Evolutionary conservation across 1,140 invertebrate genomes (phyloP), one percentile per base, ranked within the genome.

Genomic region (Physella acuta): DNA sequence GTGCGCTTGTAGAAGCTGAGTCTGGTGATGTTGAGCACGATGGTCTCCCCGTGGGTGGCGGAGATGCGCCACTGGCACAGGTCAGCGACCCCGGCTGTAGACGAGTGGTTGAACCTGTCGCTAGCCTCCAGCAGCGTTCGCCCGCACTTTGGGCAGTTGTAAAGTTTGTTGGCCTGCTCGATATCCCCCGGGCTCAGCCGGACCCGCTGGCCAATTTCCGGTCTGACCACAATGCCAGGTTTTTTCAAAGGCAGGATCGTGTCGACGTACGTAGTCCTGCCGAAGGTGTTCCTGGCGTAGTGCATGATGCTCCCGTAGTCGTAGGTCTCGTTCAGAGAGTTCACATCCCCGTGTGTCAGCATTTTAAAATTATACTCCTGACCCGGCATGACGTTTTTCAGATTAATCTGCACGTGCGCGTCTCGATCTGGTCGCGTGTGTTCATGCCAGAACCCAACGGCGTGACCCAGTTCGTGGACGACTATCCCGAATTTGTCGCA

Each of bases 401-500:
- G 76, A 20, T 80, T 79, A 58, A 84, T 84, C 78, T 94, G 91
- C 39, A 97, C 94, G 73, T 86, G 85, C 17, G 93, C 90, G 79
- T 99, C 96, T 58, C 97, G 86, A 86, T 99, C 97, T 0, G 97
- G 96, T 62, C 97, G 87, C 0, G 97, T 99, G 83, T 99, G 97
- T 84, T 99, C 96, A 81, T 99, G 96, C 94, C 94, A 97, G 84
- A 98, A 98, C 63, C 95, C 96, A 5, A 99, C 94, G 62, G 98
- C 97, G 85, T 99, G 97, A 8, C 97, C 96, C 64, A 99, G 85
- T 85, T 99, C 97, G 84, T 99, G 97, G 1, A 99, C 96, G 17
- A 99, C 95, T 74, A 99, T 99, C 31, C 97, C 97, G 82, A 98
- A 98, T 85, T 99, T 98, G 86, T 99, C 97, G 83, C 97, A 99